phyloP scores from a whole-genome alignment of 2,113 vertebrate species.

The Sula dactylatra region DNA sequence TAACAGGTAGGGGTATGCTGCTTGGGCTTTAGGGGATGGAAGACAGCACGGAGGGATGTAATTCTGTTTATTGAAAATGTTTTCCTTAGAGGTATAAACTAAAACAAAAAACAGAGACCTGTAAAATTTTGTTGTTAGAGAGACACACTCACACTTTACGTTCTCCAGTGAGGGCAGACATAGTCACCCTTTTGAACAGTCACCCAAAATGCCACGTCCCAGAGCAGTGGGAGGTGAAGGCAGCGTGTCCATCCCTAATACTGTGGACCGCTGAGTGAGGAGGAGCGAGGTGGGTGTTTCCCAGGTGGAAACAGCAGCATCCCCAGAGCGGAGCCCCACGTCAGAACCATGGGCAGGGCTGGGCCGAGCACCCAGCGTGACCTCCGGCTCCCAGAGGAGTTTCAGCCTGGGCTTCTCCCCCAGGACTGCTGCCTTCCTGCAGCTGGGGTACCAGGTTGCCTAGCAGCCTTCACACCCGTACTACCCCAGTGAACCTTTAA shows the following conservation, averaged over 20 bases:
- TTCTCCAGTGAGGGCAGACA: not conserved
- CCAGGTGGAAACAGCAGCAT: too few species aligned
- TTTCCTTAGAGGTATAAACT: not conserved
- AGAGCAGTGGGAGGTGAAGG: not conserved
- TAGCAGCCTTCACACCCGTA: not conserved
- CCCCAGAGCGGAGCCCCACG: not conserved
- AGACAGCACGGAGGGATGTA: not conserved
- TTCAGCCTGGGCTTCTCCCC: not conserved
- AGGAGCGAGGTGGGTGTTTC: not conserved
- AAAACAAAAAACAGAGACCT: not conserved
- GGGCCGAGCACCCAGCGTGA: not conserved
- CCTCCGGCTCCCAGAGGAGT: not conserved
- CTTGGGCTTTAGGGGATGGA: not conserved
- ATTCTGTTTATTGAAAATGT: not conserved
- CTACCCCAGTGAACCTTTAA: not conserved
- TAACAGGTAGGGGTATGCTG: not conserved
- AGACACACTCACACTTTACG: not conserved
- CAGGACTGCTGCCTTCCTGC: not conserved
- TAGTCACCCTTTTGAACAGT: not conserved
- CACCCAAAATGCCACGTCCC: not conserved
- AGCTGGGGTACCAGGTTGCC: not conserved
- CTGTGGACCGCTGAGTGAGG: not conserved
- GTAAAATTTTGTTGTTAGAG: not conserved
- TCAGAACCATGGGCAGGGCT: not conserved
- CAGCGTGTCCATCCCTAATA: not conserved